Evolutionary conservation across 2,113 vertebrate species (phyloP).

Genomic region (Chelonoidis abingdonii): DNA sequence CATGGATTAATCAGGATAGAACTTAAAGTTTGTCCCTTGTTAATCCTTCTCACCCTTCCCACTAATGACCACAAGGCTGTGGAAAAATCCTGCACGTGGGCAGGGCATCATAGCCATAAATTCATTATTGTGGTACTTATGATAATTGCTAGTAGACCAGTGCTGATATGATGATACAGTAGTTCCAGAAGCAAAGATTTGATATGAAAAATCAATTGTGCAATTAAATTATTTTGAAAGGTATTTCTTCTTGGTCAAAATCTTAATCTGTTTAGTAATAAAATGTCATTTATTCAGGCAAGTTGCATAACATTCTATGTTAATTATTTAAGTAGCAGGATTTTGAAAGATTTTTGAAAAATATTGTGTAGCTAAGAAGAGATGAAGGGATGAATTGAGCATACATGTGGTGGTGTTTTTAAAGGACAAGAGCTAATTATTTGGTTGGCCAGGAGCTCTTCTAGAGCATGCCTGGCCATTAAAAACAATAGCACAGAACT

Average conservation of each 20-base stretch:
- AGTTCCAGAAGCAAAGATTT: background rate
- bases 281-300: background rate
- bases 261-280: background rate
- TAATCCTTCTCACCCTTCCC: background rate
- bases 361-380: background rate
- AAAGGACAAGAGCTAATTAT: constrained; percentile 37
- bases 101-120: background rate
- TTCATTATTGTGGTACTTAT: background rate
- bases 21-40: background rate
- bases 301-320: background rate
- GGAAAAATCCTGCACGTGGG: background rate
- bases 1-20: background rate
- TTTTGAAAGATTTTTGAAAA: background rate
- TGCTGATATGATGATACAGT: background rate
- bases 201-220: background rate
- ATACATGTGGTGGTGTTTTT: background rate
- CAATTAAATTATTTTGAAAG: background rate
- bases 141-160: background rate
- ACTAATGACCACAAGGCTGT: background rate
- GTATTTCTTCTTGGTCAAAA: background rate
- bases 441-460: constrained; percentile 27
- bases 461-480: background rate
- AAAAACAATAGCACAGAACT: background rate
- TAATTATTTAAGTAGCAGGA: background rate
- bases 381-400: background rate